Conservation (phyloP, 2,113 vertebrate species). For the Phodopus roborovskii region DNA sequence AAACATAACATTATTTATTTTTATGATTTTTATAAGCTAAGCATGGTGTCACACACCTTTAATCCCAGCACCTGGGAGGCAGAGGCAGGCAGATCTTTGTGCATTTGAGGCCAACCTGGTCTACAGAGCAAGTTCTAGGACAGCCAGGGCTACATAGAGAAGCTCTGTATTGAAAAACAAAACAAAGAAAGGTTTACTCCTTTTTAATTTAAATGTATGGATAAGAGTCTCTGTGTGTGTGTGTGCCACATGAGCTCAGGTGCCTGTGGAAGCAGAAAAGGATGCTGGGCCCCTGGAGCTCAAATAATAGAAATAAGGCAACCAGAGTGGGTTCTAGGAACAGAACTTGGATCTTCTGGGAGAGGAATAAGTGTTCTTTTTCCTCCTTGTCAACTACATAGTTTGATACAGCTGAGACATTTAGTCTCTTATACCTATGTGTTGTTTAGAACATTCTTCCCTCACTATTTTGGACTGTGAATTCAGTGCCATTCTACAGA, state of each 20-base stretch:
- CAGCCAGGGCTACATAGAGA: not conserved
- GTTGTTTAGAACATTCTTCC: not conserved
- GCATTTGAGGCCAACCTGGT: not conserved
- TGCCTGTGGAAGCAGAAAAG: not conserved
- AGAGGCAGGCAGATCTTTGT: not conserved
- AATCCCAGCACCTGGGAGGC: not conserved
- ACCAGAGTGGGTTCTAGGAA: not conserved
- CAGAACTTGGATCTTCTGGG: not conserved
- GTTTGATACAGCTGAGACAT: not conserved
- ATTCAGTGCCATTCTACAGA: not conserved
- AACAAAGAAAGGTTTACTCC: not conserved
- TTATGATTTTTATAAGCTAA: not conserved
- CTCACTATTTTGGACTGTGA: not conserved
- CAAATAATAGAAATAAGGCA: not conserved
- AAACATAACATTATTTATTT: not conserved
- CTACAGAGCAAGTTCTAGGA: not conserved
- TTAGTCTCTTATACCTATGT: not conserved
- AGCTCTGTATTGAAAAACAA: not conserved
- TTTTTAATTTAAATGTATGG: not conserved
- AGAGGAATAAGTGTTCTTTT: not conserved
- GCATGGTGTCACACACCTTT: not conserved
- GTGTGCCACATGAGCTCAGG: not conserved
- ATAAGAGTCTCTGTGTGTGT: not conserved
- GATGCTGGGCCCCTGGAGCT: not conserved
- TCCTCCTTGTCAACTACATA: not conserved